phyloP scores from a whole-genome alignment of 2,113 vertebrate species.

The Montifringilla adamsi region DNA sequence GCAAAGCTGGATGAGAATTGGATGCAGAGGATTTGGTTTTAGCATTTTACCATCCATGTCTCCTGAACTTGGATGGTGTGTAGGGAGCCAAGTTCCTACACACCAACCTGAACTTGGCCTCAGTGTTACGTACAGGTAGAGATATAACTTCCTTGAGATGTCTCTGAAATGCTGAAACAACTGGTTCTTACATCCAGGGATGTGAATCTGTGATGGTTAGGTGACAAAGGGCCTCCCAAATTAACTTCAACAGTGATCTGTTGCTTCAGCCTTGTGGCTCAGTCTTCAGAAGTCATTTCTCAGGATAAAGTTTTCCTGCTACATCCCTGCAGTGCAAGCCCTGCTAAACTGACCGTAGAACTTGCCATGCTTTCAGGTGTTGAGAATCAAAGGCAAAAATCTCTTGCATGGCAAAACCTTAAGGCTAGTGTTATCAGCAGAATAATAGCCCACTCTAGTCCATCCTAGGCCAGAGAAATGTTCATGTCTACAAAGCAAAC shows the following conservation, averaged over 20 bases:
- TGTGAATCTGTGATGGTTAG: neutral
- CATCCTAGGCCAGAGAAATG: neutral
- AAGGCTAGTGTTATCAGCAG: neutral
- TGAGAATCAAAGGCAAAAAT: neutral
- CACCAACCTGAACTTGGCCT: neutral
- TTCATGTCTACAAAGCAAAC: neutral
- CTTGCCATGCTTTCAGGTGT: neutral
- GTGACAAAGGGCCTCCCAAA: neutral
- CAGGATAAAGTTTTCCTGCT: neutral
- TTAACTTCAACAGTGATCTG: neutral
- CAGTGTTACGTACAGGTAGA: neutral
- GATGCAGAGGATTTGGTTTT: neutral
- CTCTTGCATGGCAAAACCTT: neutral
- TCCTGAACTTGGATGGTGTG: neutral
- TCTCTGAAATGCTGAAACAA: neutral
- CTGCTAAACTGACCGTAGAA: neutral
- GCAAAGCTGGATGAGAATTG: neutral
- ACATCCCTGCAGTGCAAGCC: neutral
- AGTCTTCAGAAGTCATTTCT: neutral
- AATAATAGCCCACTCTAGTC: neutral
- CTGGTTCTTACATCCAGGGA: neutral
- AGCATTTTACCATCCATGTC: accelerated
- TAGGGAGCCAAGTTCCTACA: too few relatives aligned
- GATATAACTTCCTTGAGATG: neutral
- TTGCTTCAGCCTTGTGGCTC: accelerated